phyloP scores from a whole-genome alignment of 2,797 vertebrate species.

The Catamblyrhynchus diadema region DNA sequence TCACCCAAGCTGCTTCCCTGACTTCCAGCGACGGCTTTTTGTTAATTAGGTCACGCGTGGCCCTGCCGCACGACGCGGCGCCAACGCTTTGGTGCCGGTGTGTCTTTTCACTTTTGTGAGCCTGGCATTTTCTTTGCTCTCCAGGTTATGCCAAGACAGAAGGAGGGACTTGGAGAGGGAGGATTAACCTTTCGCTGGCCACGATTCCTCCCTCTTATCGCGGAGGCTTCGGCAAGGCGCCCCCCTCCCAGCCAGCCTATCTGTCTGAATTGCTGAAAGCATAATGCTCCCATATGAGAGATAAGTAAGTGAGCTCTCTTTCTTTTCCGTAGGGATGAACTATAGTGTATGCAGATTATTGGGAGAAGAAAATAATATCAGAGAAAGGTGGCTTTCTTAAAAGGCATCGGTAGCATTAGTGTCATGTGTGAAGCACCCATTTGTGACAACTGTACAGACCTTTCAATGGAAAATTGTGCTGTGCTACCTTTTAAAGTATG shows the following conservation, averaged over 20 bases:
- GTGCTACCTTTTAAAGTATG: slow-evolving; percentile 93
- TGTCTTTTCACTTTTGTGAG: not conserved
- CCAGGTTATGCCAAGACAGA: slow-evolving; percentile 11
- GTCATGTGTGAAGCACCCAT: slow-evolving; percentile 91
- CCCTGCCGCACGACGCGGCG: not conserved
- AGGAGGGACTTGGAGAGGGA: slow-evolving; percentile 20
- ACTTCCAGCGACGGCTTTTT: not conserved
- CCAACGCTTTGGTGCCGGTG: not conserved
- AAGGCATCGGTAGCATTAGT: slow-evolving; percentile 88
- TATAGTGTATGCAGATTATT: slow-evolving; percentile 76
- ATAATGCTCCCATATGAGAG: slow-evolving; percentile 66
- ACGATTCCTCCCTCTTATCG: slow-evolving; percentile 44
- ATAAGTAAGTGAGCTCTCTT: slow-evolving; percentile 65
- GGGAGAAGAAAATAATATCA: slow-evolving; percentile 73
- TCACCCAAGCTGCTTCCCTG: slow-evolving; percentile 19
- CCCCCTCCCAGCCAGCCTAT: slow-evolving; percentile 33
- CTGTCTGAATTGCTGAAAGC: slow-evolving; percentile 61
- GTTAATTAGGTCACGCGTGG: slow-evolving; percentile 14
- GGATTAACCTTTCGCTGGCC: slow-evolving; percentile 52
- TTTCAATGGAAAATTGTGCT: slow-evolving; percentile 93
- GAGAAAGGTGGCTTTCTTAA: slow-evolving; percentile 81
- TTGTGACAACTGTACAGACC: slow-evolving; percentile 89
- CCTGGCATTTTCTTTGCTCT: not conserved
- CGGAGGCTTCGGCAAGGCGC: not conserved
- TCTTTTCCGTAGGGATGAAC: slow-evolving; percentile 65